These are phyloP conservation scores for Cephalopachus bancanus DNA, from an alignment of 2,797 vertebrate species.

Conservation along the genomic window DNA sequence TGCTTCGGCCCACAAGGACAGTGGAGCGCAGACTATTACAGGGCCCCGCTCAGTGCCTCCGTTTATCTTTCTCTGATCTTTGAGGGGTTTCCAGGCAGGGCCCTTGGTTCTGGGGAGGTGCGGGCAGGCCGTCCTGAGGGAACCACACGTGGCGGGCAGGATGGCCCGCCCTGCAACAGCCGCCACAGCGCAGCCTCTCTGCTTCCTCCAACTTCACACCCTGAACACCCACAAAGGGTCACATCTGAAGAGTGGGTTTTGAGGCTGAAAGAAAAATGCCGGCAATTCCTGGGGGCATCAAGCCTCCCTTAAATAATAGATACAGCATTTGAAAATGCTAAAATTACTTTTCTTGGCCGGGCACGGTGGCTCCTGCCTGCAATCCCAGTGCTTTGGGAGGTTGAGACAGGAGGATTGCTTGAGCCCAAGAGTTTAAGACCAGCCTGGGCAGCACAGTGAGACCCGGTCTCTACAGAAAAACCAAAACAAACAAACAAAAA, in stretches of 20 bases:
- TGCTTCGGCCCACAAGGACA: accelerated
- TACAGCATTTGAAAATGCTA: background rate
- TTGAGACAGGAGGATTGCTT: no score
- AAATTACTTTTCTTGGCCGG: background rate
- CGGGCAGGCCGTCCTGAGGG: background rate
- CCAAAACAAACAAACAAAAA: no score
- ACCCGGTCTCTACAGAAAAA: no score
- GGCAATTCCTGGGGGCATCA: background rate
- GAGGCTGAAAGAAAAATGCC: background rate
- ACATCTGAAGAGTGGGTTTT: background rate
- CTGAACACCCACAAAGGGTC: background rate
- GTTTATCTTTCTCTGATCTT: background rate
- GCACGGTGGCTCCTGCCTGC: no score
- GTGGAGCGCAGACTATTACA: accelerated
- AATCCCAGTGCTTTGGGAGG: no score
- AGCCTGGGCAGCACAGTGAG: no score
- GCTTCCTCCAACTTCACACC: accelerated
- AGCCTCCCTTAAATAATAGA: background rate
- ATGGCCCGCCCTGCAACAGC: no score
- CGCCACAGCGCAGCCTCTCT: background rate
- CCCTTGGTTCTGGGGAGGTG: background rate
- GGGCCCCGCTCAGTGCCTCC: accelerated
- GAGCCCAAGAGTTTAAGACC: no score
- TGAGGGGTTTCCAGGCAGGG: background rate
- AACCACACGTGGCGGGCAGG: accelerated